Evolutionary conservation across 1,140 invertebrate species (phyloP).

Genomic region (Pissodes strobi): DNA sequence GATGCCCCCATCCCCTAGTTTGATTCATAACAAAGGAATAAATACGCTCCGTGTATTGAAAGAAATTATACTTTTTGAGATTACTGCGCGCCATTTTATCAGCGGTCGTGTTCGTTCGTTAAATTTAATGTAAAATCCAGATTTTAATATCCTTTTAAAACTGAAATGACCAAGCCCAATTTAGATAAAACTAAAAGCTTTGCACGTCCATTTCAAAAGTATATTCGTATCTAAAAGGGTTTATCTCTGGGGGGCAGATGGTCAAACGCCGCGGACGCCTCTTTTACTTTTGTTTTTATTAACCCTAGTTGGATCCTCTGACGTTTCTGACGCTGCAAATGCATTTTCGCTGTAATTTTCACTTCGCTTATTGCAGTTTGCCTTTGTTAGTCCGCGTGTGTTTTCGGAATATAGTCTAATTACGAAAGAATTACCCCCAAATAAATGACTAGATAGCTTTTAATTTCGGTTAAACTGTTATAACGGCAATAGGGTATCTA

Average conservation of each 20-base stretch:
- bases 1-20: no score
- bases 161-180: conserved; percentile 14
- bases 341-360: conserved; percentile 34
- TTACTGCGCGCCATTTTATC: no score
- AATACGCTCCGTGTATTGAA: no score
- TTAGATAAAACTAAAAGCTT: conserved; percentile 30
- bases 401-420: conserved; percentile 28
- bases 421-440: conserved; percentile 15
- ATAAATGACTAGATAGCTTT: conserved; percentile 26
- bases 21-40: no score
- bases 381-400: conserved; percentile 19
- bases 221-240: conserved; percentile 13
- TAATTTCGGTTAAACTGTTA: conserved; percentile 30
- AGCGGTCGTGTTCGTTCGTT: neutral
- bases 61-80: no score
- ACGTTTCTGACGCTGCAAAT: conserved; percentile 28
- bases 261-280: conserved; percentile 15
- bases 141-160: conserved; percentile 20
- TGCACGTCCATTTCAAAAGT: conserved; percentile 17
- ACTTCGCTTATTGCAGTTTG: conserved; percentile 28
- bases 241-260: conserved; percentile 31
- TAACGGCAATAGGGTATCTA: conserved; percentile 1
- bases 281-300: conserved; percentile 18
- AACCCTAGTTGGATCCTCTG: conserved; percentile 20
- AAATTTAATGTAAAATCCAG: conserved; percentile 16